Evolutionary conservation across 2,797 vertebrate genomes (phyloP), one percentile per base, ranked within the genome.

Genomic region (Hydrophis major): DNA sequence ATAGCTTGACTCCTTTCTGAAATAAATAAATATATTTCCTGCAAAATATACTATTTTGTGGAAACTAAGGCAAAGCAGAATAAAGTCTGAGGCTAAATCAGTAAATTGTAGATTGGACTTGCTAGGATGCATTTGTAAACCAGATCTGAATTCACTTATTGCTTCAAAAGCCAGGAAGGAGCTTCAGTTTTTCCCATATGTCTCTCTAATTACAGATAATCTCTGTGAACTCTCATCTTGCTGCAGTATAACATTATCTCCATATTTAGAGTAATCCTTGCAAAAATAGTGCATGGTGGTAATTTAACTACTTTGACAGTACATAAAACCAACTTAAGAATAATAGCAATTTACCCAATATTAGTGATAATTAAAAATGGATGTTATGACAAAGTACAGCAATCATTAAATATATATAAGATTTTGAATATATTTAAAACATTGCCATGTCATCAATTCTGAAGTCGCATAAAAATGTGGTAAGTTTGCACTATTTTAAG

Each of bases 321-420:
- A 32, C 1, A 1, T 92, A 94, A 94, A 93, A 59, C 88, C 93
- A 86, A 7, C 13, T 96, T 90, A 95, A 96, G 89, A 94, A 94
- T 94, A 92, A 32, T n/a, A 13, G 56, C 83, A 89, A 94, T 18
- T 89, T 93, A 90, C 42, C 59, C 0, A 0, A 90, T 93, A 74
- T 92, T 95, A 86, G 42, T 92, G 63, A 59, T 96, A 95, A 95
- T 96, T 96, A 96, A 96, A 96, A 96, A 95, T 94, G 42, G 90
- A 95, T 95, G 93, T 91, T 93, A 95, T 69, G 28, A 86, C 60
- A 27, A 92, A 94, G 66, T 89, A 20, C 74, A 89, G 90, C 47
- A 88, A 89, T n/a, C 2, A 2, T 93, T 95, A 94, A 89, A 69
- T 89, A 37, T 90, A 13, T 91, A 95, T 95, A 91, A 94, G 56